Evolutionary conservation across 2,888 invertebrate genomes (phyloP).

Genomic region (Ariolimax columbianus): DNA sequence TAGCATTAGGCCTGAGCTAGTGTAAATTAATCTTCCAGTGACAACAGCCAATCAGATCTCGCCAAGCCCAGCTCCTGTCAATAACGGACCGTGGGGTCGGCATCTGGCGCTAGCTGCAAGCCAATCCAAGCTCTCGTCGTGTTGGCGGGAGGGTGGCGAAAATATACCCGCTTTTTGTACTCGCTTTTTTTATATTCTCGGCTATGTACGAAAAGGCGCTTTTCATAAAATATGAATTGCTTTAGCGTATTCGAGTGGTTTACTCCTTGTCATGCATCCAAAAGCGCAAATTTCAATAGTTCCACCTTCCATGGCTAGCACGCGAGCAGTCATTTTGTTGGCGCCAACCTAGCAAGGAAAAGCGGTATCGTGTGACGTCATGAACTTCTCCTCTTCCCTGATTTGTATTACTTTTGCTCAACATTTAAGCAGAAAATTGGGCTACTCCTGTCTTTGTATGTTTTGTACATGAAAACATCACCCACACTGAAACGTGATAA

Average conservation of each 20-base stretch:
- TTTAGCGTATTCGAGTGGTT: conserved; percentile 10
- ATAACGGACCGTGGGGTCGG: conserved; percentile 49
- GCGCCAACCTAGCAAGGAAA: neutral
- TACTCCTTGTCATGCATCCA: conserved; percentile 12
- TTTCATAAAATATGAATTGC: conserved; percentile 34
- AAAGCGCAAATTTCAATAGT: conserved; percentile 28
- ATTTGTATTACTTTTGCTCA: too few species aligned
- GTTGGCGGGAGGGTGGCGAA: conserved; percentile 18
- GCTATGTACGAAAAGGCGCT: conserved; percentile 9
- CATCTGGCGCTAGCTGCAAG: conserved; percentile 52
- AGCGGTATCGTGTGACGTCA: neutral
- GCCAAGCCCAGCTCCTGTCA: conserved; percentile 53
- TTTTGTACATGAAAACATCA: too few species aligned
- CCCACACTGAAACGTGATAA: too few species aligned
- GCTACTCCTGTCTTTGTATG: too few species aligned
- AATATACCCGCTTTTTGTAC: conserved; percentile 13
- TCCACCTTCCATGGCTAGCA: conserved; percentile 6
- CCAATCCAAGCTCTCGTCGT: conserved; percentile 52
- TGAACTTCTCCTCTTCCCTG: neutral
- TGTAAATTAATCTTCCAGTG: conserved; percentile 59
- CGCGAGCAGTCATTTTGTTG: neutral
- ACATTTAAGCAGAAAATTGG: too few species aligned
- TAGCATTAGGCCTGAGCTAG: conserved; percentile 57
- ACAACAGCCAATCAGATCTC: conserved; percentile 58
- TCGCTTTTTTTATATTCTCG: neutral